Percentiles rank a stretch among this genome's conserved stretches.
Conservation (phyloP, 30 jellyfish, hydroid and myxozoan species). For the Aurelia sp. region DNA sequence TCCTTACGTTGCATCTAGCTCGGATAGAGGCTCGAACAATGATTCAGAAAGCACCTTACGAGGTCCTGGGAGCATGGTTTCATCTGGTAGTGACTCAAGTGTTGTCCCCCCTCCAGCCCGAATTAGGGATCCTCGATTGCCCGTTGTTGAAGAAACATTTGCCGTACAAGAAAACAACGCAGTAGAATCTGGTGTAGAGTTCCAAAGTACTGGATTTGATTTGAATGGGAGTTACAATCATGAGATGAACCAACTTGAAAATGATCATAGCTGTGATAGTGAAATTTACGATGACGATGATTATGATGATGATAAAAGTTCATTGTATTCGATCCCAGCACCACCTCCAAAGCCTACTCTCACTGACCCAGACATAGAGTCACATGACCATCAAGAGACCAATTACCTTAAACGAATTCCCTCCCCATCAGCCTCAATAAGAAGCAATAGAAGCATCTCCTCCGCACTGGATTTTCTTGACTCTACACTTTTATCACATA, state of each 20-base stretch:
- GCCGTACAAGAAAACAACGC: neutral
- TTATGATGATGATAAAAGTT: slow-evolving; percentile 32
- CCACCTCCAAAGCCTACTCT: slow-evolving; percentile 42
- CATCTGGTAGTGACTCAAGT: slow-evolving; percentile 61
- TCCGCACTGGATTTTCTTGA: slow-evolving; percentile 74
- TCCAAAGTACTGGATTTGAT: neutral
- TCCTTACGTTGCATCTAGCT: slow-evolving; percentile 4
- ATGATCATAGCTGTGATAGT: no score
- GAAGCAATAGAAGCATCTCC: slow-evolving; percentile 64
- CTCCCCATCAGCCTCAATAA: slow-evolving; percentile 19
- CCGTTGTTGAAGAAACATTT: slow-evolving; percentile 11
- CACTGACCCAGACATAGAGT: neutral
- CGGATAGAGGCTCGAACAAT: slow-evolving; percentile 17
- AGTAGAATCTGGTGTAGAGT: neutral
- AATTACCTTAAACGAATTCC: slow-evolving; percentile 38
- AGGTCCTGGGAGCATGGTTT: slow-evolving; percentile 18
- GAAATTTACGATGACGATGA: slow-evolving; percentile 15
- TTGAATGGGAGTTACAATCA: neutral
- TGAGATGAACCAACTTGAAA: neutral
- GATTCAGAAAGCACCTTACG: slow-evolving; percentile 49
- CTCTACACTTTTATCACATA: slow-evolving; percentile 66
- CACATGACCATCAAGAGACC: neutral
- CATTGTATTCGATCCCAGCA: slow-evolving; percentile 46
- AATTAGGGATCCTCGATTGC: neutral
- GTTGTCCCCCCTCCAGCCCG: slow-evolving; percentile 55